Base-by-base conservation (phyloP, 2,888 invertebrate species). In the Chaitophorus viminalis region DNA sequence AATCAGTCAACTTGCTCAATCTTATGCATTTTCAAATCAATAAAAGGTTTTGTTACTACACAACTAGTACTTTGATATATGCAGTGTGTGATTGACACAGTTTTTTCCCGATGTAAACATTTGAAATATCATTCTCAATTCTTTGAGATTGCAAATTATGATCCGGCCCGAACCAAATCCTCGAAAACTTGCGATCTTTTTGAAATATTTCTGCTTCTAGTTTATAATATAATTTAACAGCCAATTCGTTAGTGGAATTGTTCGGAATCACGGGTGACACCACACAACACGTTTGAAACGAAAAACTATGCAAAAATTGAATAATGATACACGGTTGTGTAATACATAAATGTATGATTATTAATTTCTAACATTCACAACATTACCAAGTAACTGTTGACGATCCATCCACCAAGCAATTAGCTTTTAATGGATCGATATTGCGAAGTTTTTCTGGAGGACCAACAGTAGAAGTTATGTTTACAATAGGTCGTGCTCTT, bases 401-500 rank as follows among this genome's bases (percentile, higher is more conserved):
- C 25, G 84, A 74, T 31, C 31, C 31, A 91, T 96, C 95, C 36
- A 92, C 93, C 1, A 91, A 90, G 91, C 97, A 98, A 9, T 96
- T 96, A 25, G 93, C 93, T 89, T 93, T 94, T 82, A 94, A 94
- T 0, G 96, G 96, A 92, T 97, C 96, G 89, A 98, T 96, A 90
- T 96, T 95, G 82, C 93, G 94, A 89, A 96, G 93, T 90, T 95
- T 95, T 33, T 94, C 93, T 89, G 91, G 91, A 74, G 93, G 93
- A 88, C 92, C 92, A 82, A 98, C 94, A 54, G 93, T 94, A 0
- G 97, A 97, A 89, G 94, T 93, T 82, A 98, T 96, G 90, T 96
- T 96, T 90, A 98, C 96, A 89, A 99, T 98, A 65, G 98, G 97
- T 89, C 98, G 93, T 0, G 98, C 94, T 90, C 97, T 93, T 84